These are phyloP conservation scores for Halichondria panicea DNA, from an alignment of 37 sponge, comb jelly and placozoan species.

Conservation along the genomic window DNA sequence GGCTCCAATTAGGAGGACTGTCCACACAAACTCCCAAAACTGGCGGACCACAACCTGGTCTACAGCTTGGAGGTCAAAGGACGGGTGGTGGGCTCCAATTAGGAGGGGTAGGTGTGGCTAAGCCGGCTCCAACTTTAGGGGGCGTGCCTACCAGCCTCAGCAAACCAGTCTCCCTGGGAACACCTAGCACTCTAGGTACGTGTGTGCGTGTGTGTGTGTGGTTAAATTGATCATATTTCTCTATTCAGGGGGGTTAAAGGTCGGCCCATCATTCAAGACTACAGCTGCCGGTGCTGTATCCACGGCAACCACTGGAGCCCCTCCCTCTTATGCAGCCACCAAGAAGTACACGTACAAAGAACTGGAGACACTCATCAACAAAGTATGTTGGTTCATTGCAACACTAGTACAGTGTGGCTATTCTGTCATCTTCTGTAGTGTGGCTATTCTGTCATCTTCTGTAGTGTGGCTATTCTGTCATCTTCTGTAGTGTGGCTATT, in stretches of 20 bases:
- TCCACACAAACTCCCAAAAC: background rate
- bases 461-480: too few species aligned
- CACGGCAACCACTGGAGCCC: background rate
- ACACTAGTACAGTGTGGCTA: background rate
- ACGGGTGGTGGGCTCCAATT: constrained; percentile 42
- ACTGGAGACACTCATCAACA: constrained; percentile 88
- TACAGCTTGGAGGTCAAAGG: background rate
- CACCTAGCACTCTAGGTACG: background rate
- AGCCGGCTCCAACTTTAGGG: background rate
- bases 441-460: too few species aligned
- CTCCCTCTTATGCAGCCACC: background rate
- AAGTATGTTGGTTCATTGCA: constrained; percentile 37
- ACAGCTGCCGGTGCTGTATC: background rate
- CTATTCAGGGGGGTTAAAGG: background rate
- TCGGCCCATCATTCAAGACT: background rate
- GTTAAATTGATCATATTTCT: background rate
- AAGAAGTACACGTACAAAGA: constrained; percentile 86
- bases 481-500: too few species aligned
- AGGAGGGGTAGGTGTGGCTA: background rate
- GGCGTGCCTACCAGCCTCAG: background rate
- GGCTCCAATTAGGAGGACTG: constrained; percentile 10
- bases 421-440: background rate
- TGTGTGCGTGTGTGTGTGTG: background rate
- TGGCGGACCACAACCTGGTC: constrained; percentile 11
- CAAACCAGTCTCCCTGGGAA: background rate